Conservation (phyloP, 2,888 invertebrate species). For the Masnerella sp. region DNA sequence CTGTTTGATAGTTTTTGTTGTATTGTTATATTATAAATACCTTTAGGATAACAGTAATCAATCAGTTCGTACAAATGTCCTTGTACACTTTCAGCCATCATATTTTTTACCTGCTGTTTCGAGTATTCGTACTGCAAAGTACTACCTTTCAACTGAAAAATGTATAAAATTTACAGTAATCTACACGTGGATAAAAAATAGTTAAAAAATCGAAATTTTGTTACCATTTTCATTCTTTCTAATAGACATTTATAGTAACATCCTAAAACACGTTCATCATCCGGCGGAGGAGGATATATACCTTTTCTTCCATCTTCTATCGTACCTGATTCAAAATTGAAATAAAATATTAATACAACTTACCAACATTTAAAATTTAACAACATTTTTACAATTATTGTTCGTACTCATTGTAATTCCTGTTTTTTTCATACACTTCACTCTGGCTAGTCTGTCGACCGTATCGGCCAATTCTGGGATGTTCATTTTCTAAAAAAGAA, state of each 20-base stretch:
- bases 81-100: slow-evolving; percentile 3
- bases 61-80: neutral
- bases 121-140: slow-evolving; percentile 3
- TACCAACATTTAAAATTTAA: neutral
- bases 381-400: neutral
- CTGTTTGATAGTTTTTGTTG: neutral
- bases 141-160: slow-evolving; percentile 12
- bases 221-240: slow-evolving; percentile 79
- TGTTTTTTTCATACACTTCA: slow-evolving; percentile 8
- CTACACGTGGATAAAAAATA: neutral
- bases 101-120: neutral
- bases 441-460: slow-evolving; percentile 1
- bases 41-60: neutral
- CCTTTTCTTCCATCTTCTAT: slow-evolving; percentile 18
- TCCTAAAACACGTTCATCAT: slow-evolving; percentile 69
- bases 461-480: neutral
- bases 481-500: slow-evolving; percentile 2
- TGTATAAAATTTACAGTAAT: neutral
- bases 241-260: slow-evolving; percentile 80
- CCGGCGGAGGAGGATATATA: no score
- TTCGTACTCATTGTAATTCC: neutral
- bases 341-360: neutral
- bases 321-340: neutral
- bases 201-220: neutral
- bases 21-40: neutral